phyloP scores from a whole-genome alignment of 2,797 vertebrate species.

The Toxotes lorentzi region DNA sequence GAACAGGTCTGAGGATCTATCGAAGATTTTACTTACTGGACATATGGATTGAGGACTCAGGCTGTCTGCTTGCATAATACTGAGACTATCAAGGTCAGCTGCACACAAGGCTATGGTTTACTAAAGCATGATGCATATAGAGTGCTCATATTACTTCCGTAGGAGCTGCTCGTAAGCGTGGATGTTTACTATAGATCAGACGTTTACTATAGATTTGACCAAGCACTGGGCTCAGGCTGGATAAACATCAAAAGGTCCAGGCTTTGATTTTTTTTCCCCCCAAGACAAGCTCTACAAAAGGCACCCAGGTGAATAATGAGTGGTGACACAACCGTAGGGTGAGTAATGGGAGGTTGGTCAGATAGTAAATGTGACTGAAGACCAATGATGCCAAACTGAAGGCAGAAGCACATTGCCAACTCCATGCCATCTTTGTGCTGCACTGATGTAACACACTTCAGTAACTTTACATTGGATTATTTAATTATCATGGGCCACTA shows the following conservation, averaged over 20 bases:
- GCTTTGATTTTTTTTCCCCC: neutral
- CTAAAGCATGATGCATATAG: neutral
- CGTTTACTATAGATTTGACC: conserved; percentile 1
- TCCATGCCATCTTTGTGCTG: neutral
- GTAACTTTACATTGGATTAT: neutral
- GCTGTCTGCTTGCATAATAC: neutral
- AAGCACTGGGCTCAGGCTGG: neutral
- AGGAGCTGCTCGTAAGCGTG: neutral
- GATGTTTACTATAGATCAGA: neutral
- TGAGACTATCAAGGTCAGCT: neutral
- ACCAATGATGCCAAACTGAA: conserved; percentile 1
- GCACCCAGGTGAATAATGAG: conserved; percentile 22
- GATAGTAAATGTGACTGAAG: neutral
- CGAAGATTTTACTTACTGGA: conserved; percentile 1
- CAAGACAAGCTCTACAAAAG: neutral
- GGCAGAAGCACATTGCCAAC: conserved; percentile 8
- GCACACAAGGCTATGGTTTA: neutral
- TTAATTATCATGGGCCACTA: neutral
- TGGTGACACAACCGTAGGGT: conserved; percentile 16
- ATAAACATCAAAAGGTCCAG: neutral
- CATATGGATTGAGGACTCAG: neutral
- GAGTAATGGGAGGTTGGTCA: neutral
- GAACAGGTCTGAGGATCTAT: conserved; percentile 10
- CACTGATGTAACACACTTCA: neutral
- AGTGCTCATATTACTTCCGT: neutral